These are phyloP conservation scores for Mormyrus iriodes DNA, from an alignment of 2,113 vertebrate genomes.

Conservation along the genomic window DNA sequence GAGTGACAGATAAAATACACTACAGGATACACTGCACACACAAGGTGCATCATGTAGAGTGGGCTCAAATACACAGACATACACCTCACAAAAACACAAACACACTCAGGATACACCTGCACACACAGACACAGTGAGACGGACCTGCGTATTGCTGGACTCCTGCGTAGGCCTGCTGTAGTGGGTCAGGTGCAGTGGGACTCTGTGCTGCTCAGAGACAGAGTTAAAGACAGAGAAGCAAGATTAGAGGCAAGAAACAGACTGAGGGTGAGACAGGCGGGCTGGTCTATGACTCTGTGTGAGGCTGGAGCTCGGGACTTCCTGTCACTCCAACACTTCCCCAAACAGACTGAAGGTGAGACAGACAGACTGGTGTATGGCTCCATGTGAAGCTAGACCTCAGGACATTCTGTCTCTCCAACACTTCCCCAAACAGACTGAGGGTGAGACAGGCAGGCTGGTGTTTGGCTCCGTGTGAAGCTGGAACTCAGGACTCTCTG, in stretches of 20 bases:
- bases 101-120: constrained; percentile 9
- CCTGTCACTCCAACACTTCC: constrained; percentile 3
- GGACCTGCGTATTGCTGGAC: constrained; percentile 99
- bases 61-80: not conserved
- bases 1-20: no score
- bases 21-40: no score
- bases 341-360: constrained; percentile 33
- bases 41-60: no score
- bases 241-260: constrained; percentile 30
- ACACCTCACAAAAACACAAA: constrained; percentile 17
- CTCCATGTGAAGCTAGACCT: not conserved
- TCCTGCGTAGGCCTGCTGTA: constrained; percentile 98
- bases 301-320: constrained; percentile 22
- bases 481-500: not conserved
- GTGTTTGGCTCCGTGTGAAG: not conserved
- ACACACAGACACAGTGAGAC: constrained; percentile 65
- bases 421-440: constrained; percentile 26
- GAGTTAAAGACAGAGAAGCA: constrained; percentile 33
- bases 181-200: constrained; percentile 92
- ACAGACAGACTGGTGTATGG: constrained; percentile 4
- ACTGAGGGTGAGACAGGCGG: constrained; percentile 31
- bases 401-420: not conserved
- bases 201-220: constrained; percentile 86
- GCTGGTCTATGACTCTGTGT: not conserved
- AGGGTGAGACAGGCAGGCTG: constrained; percentile 28